Conservation (phyloP, 2,888 invertebrate genomes). For the Nasonovia ribisnigri region DNA sequence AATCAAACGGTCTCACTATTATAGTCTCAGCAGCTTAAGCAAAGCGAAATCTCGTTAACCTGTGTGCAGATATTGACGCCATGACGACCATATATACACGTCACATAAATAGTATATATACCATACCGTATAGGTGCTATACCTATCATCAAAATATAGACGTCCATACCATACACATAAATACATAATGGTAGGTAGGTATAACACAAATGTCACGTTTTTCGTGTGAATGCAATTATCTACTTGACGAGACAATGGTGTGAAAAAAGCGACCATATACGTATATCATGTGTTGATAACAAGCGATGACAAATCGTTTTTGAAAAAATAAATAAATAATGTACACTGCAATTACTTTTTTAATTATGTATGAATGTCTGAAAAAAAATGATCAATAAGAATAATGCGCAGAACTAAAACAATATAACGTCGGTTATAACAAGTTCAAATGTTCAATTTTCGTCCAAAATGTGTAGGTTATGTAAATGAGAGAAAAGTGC, state of each 20-base stretch:
- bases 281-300: slow-evolving; percentile 46
- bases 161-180: neutral
- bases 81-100: neutral
- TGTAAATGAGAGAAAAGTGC: neutral
- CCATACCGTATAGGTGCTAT: neutral
- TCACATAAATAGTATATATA: too few species aligned
- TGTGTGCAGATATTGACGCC: neutral
- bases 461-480: neutral
- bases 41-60: neutral
- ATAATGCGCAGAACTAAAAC: neutral
- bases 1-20: neutral
- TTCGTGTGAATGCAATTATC: slow-evolving; percentile 59
- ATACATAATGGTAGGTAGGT: neutral
- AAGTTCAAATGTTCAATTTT: neutral
- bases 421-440: neutral
- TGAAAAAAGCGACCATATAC: slow-evolving; percentile 37
- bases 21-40: neutral
- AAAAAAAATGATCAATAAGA: neutral
- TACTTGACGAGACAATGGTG: slow-evolving; percentile 52
- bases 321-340: neutral
- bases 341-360: slow-evolving; percentile 24
- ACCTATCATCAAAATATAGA: neutral
- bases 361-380: neutral
- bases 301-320: slow-evolving; percentile 54
- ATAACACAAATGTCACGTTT: slow-evolving; percentile 55